Conservation (phyloP, 2,888 invertebrate species). For the Hyles lineata region DNA sequence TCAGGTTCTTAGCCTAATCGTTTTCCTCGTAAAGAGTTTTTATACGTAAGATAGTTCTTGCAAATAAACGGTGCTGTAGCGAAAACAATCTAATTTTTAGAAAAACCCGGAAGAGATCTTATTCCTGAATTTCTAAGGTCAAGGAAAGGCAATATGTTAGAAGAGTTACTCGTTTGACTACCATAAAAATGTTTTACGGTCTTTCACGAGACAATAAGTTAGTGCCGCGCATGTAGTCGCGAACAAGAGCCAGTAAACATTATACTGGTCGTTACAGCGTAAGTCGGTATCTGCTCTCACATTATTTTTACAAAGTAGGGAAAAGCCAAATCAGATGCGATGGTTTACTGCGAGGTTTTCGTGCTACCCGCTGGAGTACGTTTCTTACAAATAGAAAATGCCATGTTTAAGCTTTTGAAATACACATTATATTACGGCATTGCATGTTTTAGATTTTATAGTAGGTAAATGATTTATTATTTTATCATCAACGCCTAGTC, state of each 20-base stretch:
- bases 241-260: constrained; percentile 13
- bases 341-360: neutral
- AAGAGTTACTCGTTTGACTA: constrained; percentile 7
- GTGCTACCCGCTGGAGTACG: neutral
- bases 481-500: too few species aligned
- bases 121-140: neutral
- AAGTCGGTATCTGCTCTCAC: neutral
- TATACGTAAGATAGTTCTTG: neutral
- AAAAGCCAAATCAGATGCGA: neutral
- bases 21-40: neutral
- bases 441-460: too few species aligned
- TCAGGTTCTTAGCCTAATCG: neutral
- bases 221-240: neutral
- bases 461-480: too few species aligned
- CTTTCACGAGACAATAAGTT: neutral
- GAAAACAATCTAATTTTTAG: neutral
- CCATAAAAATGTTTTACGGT: constrained; percentile 17
- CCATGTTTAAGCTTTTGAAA: too few species aligned
- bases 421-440: too few species aligned
- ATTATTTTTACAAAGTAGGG: constrained; percentile 17
- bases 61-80: neutral
- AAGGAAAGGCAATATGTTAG: constrained; percentile 6
- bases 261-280: neutral
- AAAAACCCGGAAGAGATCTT: neutral
- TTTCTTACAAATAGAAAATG: too few species aligned